phyloP scores from a whole-genome alignment of 2,113 vertebrate genomes.

The Carollia perspicillata region DNA sequence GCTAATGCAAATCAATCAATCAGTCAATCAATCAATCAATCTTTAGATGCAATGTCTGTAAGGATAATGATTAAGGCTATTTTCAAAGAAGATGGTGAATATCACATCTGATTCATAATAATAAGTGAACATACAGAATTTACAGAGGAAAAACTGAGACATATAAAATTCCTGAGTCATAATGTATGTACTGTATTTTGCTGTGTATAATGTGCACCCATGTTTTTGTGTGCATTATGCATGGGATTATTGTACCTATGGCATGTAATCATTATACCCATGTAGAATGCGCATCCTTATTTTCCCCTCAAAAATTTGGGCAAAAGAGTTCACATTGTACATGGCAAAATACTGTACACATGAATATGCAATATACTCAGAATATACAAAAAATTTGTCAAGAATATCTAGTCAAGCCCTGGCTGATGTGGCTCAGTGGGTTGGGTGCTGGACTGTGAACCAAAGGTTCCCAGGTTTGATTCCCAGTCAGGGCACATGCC shows the following conservation, averaged over 20 bases:
- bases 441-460: too few relatives aligned
- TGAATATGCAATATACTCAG: not conserved
- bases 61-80: not conserved
- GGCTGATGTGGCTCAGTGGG: too few relatives aligned
- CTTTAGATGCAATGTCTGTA: not conserved
- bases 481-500: too few relatives aligned
- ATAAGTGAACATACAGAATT: not conserved
- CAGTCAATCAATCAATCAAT: not conserved
- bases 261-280: too few relatives aligned
- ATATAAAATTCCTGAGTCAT: not conserved
- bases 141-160: not conserved
- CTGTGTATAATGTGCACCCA: too few relatives aligned
- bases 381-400: not conserved
- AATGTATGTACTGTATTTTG: not conserved
- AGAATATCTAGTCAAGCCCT: too few relatives aligned
- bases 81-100: not conserved
- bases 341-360: not conserved
- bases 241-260: too few relatives aligned
- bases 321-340: too few relatives aligned
- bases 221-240: too few relatives aligned
- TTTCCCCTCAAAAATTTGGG: too few relatives aligned
- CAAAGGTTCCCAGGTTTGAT: too few relatives aligned
- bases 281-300: too few relatives aligned
- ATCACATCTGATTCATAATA: not conserved
- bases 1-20: not conserved